Base-by-base conservation (phyloP, 2,888 invertebrate species). In the Lasioglossum oenotherae region DNA sequence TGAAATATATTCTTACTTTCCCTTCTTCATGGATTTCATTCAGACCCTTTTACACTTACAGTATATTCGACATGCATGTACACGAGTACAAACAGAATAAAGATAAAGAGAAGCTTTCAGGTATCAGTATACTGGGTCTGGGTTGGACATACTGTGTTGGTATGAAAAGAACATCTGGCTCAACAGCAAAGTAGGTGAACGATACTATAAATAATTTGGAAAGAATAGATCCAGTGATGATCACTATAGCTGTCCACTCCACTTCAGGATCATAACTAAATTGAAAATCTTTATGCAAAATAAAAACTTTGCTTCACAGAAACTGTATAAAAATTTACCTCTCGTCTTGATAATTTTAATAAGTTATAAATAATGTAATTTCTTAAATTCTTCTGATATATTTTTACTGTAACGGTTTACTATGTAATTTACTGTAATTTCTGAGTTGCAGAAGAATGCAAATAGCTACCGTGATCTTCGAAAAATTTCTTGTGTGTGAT, bases 1-100 rank as follows among this genome's bases (percentile, higher is more conserved):
- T 99, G 57, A n/a, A n/a, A 98, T 96, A 99, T 99, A 97, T 96
- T 98, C 99, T 95, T 99, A 99, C 96, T 99, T 97, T 96, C 98
- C 98, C 96, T 99, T 98, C 96, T 99, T 99, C 94, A 98, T 98
- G 97, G 98, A 99, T 97, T 99, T 99, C 97, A 99, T 98, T 97
- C 98, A 98, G 95, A 99, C 97, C 96, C 99, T 98, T 96, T 99
- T 98, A 97, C 98, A 98, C 95, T 67, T 31, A 19, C 19, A 14
- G 16, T 64, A 23, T 38, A 35, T 4, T 38, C 41, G 41, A n/a
- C 71, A 71, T 71, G 41, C 71, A n/a, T 23, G n/a, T n/a, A n/a
- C 12, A 41, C 35, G 8, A 35, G 23, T 38, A 69, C 23, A 71
- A 38, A 71, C 23, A 12, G 38, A n/a, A 41, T 71, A 38, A 12